phyloP scores from a whole-genome alignment of 2,113 vertebrate species.

The Craseonycteris thonglongyai region DNA sequence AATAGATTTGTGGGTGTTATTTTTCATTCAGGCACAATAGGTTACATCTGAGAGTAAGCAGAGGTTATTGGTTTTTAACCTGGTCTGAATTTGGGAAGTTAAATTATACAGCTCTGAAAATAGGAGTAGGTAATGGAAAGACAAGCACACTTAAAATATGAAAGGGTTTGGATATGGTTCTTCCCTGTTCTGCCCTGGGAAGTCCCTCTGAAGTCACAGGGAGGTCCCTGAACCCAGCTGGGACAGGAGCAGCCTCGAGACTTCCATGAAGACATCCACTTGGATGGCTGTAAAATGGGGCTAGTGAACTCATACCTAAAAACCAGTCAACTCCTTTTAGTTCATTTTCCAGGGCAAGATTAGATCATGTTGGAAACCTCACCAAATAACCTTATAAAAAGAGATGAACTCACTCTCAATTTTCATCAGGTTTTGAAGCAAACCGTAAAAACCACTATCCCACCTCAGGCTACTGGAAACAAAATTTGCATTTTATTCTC shows the following conservation, averaged over 20 bases:
- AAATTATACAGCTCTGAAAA: constrained; percentile 64
- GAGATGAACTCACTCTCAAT: constrained; percentile 76
- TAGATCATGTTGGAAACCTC: constrained; percentile 79
- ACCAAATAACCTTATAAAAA: constrained; percentile 77
- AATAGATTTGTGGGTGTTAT: background rate
- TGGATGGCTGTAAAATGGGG: constrained; percentile 60
- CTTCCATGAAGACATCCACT: constrained; percentile 65
- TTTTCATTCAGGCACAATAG: constrained; percentile 33
- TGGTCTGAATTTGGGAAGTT: constrained; percentile 65
- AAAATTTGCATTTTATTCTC: constrained; percentile 75
- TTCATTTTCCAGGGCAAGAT: constrained; percentile 78
- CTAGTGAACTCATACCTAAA: constrained; percentile 74
- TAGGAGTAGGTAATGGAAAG: constrained; percentile 69
- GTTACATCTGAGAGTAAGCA: constrained; percentile 52
- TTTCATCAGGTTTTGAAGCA: constrained; percentile 71
- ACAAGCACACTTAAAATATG: constrained; percentile 53
- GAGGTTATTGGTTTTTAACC: constrained; percentile 54
- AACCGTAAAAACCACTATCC: constrained; percentile 70
- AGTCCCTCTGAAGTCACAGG: constrained; percentile 72
- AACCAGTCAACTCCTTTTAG: constrained; percentile 73
- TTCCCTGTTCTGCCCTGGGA: constrained; percentile 56
- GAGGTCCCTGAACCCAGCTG: constrained; percentile 62
- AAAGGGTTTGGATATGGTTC: constrained; percentile 53
- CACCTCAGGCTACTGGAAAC: constrained; percentile 76
- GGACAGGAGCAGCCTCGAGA: constrained; percentile 40